A percentile compares a stretch with the other conserved stretches of the same genome.
Conservation (phyloP, 2,797 vertebrate genomes). For the Sebastes steindachneri region DNA sequence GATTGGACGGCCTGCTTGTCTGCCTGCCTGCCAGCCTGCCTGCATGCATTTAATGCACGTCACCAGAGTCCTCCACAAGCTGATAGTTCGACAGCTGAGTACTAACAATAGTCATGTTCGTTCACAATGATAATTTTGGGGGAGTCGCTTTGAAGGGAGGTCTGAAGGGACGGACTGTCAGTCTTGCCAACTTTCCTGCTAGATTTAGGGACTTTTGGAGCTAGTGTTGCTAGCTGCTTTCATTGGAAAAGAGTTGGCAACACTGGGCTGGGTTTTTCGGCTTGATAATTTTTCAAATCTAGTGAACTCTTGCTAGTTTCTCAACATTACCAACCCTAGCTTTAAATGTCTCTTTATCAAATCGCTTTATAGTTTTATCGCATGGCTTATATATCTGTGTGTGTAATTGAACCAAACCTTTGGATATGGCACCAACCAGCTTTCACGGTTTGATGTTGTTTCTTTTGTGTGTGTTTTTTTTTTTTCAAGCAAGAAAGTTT, state of each 20-base stretch:
- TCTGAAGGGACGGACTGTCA: background rate
- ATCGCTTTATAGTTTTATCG: slow-evolving; percentile 3
- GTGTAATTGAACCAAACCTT: background rate
- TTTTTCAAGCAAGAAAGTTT: slow-evolving; percentile 39
- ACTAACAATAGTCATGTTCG: too few relatives aligned
- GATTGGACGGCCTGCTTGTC: too few relatives aligned
- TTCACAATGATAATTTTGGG: too few relatives aligned
- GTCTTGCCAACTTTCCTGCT: background rate
- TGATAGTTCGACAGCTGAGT: too few relatives aligned
- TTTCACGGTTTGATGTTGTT: background rate
- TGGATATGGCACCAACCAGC: background rate
- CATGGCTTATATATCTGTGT: background rate
- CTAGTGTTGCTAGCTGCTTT: too few relatives aligned
- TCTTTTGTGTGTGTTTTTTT: background rate
- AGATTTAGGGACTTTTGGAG: background rate
- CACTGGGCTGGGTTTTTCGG: background rate
- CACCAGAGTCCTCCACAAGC: too few relatives aligned
- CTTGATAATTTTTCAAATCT: background rate
- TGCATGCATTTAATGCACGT: too few relatives aligned
- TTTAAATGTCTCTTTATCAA: slow-evolving; percentile 18
- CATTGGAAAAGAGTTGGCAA: too few relatives aligned
- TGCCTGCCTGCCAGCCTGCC: too few relatives aligned
- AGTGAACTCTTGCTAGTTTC: background rate
- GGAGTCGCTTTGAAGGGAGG: too few relatives aligned
- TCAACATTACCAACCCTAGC: too few relatives aligned